Conservation (phyloP, 2,797 vertebrate genomes). For the Pterois miles region DNA sequence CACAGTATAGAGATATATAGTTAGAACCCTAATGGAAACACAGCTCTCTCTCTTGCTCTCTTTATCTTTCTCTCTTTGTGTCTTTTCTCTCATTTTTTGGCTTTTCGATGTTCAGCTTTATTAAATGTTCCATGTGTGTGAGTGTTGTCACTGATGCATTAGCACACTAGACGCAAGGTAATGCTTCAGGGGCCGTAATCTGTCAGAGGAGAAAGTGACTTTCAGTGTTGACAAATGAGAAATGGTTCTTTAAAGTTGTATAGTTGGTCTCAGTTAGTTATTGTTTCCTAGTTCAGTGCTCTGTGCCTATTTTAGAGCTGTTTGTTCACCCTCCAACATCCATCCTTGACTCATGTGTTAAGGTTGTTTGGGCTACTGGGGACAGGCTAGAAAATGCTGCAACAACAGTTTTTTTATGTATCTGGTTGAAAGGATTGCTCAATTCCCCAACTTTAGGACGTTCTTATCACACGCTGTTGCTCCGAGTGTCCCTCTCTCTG, state of each 20-base stretch:
- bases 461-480: neutral
- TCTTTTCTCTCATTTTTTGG: constrained; percentile 36
- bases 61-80: constrained; percentile 24
- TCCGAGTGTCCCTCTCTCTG: neutral
- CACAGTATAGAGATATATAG: too few relatives aligned
- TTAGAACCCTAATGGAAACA: neutral
- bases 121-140: constrained; percentile 74
- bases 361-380: constrained; percentile 12
- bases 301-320: constrained; percentile 1
- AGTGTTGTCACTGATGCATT: constrained; percentile 69
- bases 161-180: constrained; percentile 40
- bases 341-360: constrained; percentile 7
- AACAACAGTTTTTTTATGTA: neutral
- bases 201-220: neutral
- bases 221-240: neutral
- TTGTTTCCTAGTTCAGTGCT: constrained; percentile 12
- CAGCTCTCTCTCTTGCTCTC: constrained; percentile 16
- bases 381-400: neutral
- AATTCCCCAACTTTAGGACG: neutral
- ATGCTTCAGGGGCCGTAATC: constrained; percentile 41
- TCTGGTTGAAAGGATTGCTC: neutral
- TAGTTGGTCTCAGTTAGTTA: constrained; percentile 15
- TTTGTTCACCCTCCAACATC: constrained; percentile 21
- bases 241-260: constrained; percentile 3
- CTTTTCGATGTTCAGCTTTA: constrained; percentile 71